Conservation (phyloP, 2,113 vertebrate species). For the Haplochromis burtoni region DNA sequence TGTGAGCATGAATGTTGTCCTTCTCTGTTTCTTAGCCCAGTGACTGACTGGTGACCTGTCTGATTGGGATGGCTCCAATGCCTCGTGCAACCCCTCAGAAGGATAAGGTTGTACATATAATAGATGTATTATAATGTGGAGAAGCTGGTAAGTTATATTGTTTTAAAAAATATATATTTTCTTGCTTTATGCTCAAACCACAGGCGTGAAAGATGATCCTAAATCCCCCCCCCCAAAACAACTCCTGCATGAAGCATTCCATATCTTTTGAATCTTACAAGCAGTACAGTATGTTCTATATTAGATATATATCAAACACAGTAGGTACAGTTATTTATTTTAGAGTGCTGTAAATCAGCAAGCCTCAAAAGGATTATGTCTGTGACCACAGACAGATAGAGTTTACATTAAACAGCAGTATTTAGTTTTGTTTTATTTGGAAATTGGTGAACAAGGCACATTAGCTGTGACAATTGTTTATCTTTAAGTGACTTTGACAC, state of each 20-base stretch:
- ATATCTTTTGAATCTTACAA: background rate
- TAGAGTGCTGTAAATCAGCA: slow-evolving; percentile 21
- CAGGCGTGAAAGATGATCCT: background rate
- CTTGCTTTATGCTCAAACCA: background rate
- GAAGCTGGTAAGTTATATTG: background rate
- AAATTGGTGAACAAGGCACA: slow-evolving; percentile 9
- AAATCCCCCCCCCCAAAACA: background rate
- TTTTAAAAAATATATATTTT: background rate
- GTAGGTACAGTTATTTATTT: slow-evolving; percentile 23
- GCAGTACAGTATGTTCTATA: slow-evolving; percentile 1
- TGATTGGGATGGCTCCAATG: background rate
- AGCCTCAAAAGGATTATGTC: background rate
- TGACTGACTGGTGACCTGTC: background rate
- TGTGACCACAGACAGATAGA: slow-evolving; percentile 9
- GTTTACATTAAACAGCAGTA: slow-evolving; percentile 40
- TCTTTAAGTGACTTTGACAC: background rate
- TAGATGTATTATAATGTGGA: background rate
- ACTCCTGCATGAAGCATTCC: background rate
- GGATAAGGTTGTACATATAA: background rate
- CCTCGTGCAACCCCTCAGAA: background rate
- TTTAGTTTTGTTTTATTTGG: slow-evolving; percentile 30
- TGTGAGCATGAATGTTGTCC: background rate
- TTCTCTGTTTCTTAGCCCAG: background rate
- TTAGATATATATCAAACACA: slow-evolving; percentile 15
- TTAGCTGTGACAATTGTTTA: slow-evolving; percentile 33